Percentiles rank a stretch among this genome's conserved stretches.
phyloP scores from a whole-genome alignment of 2,888 invertebrate genomes.

The Tubulanus polymorphus region DNA sequence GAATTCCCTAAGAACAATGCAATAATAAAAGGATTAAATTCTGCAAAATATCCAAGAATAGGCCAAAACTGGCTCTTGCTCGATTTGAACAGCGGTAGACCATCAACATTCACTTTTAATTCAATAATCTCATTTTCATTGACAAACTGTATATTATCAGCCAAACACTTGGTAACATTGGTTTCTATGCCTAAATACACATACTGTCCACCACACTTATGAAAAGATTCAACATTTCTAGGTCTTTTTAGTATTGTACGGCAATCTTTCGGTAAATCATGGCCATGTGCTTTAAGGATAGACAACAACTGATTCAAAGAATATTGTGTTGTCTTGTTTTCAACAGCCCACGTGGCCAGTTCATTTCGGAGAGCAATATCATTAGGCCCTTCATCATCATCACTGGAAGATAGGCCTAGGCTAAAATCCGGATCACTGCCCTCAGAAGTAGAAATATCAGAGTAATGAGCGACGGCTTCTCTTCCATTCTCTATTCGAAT shows the following conservation, averaged over 20 bases:
- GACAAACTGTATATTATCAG: neutral
- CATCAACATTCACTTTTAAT: conserved; percentile 13
- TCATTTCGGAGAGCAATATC: too few relatives aligned
- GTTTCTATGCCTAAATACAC: conserved; percentile 5
- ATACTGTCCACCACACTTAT: conserved; percentile 2
- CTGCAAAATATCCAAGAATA: neutral
- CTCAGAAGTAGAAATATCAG: too few relatives aligned
- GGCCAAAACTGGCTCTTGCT: conserved; percentile 9
- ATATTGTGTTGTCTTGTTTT: too few relatives aligned
- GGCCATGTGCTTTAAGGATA: neutral
- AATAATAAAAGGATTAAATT: conserved; percentile 9
- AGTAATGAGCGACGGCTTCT: too few relatives aligned
- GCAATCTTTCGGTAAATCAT: conserved; percentile 3
- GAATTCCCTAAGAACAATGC: conserved; percentile 9
- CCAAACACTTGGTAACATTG: neutral
- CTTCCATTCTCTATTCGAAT: too few relatives aligned
- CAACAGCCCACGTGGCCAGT: too few relatives aligned
- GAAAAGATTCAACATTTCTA: neutral
- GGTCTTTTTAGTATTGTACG: conserved; percentile 4
- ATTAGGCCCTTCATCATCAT: too few relatives aligned
- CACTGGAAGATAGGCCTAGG: too few relatives aligned
- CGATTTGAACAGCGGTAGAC: conserved; percentile 14
- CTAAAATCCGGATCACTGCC: too few relatives aligned
- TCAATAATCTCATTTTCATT: neutral
- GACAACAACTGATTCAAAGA: neutral